phyloP scores from a whole-genome alignment of 2,888 invertebrate genomes.

The Stegophylla sp. region DNA sequence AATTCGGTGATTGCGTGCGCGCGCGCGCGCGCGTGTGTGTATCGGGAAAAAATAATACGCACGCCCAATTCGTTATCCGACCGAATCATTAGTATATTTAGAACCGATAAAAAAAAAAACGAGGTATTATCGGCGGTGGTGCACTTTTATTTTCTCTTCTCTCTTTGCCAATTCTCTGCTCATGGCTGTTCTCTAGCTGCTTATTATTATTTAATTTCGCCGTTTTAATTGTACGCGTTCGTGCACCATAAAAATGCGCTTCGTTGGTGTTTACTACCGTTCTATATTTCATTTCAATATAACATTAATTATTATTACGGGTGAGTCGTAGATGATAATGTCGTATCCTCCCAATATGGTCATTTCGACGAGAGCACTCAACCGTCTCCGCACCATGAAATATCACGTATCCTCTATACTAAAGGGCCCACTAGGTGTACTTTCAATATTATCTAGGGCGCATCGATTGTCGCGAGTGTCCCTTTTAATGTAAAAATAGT shows the following conservation, averaged over 20 bases:
- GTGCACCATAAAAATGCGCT: background rate
- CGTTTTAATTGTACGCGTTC: constrained; percentile 27
- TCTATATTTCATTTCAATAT: background rate
- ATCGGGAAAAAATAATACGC: background rate
- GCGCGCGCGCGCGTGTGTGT: background rate
- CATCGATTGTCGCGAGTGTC: no score
- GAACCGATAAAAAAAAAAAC: constrained; percentile 17
- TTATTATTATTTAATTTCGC: constrained; percentile 24
- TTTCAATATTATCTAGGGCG: no score
- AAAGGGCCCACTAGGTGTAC: no score
- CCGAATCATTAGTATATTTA: constrained; percentile 35
- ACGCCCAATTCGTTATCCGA: constrained; percentile 34
- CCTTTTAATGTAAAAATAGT: no score
- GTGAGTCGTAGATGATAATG: no score
- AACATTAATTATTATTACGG: no score
- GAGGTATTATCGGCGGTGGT: background rate
- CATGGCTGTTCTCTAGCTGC: background rate
- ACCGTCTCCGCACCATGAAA: background rate
- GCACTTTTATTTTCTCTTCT: background rate
- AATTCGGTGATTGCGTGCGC: background rate
- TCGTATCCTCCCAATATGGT: background rate
- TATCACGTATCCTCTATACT: no score
- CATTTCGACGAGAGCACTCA: background rate
- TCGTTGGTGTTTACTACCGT: background rate
- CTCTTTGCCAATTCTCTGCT: background rate